Evolutionary conservation across 2,113 vertebrate species (phyloP), one percentile per base, ranked within the genome.

Genomic region (Puffinus mauretanicus): DNA sequence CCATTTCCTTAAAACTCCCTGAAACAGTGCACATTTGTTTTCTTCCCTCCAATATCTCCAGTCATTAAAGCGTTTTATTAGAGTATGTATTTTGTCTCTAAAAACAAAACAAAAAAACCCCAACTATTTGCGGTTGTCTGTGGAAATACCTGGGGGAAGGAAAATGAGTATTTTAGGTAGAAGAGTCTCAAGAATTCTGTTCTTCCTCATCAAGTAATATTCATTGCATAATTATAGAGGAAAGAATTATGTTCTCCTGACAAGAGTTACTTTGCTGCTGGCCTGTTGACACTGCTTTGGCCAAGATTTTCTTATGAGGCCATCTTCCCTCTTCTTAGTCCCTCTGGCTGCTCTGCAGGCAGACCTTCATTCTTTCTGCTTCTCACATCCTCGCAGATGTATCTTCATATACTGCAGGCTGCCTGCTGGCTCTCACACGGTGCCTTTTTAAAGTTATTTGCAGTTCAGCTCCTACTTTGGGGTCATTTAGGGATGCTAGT

Each of bases 361-460:
- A 62, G 42, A 16, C 30, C 51, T 55, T 87, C 2, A 0, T 82
- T 76, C n/a, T 75, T 84, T 34, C 30, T 40, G 19, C 16, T 38
- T 60, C 55, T 94, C n/a, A 5, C 2, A 11, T 83, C 49, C 42
- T 70, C 0, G 0, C 17, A 30, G 71, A 8, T 44, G 9, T 72
- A 25, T 65, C 17, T 60, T 54, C 13, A 1, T 19, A 3, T 8
- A 9, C 52, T 32, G 6, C 26, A 60, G 73, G 57, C 77, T 51
- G 34, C 60, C 73, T 66, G 36, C 90, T 93, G 75, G 9, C 49
- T 76, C 79, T 80, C 15, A 7, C 29, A 4, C 49, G 22, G 27
- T 0, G 0, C 16, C 20, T 47, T 80, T 80, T 44, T 1, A 7
- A 76, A 87, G 47, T 15, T 10, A 32, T 47, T 79, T 72, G 40